These are phyloP conservation scores for Trachythela sp. DNA, from an alignment of 64 coral and sea anemone species.

Conservation along the genomic window DNA sequence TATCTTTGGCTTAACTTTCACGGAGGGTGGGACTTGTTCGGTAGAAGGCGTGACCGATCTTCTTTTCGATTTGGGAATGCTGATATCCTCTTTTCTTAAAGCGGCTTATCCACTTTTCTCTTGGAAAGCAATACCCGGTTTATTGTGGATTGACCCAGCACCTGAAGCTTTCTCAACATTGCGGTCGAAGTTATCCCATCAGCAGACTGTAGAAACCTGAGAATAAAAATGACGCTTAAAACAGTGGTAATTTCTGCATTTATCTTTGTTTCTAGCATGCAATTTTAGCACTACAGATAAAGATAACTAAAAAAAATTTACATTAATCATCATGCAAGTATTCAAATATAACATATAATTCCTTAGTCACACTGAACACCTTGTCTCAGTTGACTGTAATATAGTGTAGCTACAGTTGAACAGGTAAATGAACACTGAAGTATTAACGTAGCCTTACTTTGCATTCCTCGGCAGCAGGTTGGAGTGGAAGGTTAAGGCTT, in stretches of 20 bases:
- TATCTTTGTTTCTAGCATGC: neutral
- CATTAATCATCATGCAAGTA: too few relatives aligned
- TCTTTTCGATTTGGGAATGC: slow-evolving; percentile 24
- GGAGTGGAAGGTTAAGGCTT: too few relatives aligned
- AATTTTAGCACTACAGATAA: neutral
- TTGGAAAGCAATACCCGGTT: neutral
- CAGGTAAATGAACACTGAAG: too few relatives aligned
- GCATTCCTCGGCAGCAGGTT: too few relatives aligned
- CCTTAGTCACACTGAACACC: too few relatives aligned
- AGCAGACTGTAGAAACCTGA: neutral
- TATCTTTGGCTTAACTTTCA: neutral
- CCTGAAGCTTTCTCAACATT: neutral
- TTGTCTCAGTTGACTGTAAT: too few relatives aligned
- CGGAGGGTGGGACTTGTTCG: neutral
- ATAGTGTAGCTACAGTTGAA: too few relatives aligned
- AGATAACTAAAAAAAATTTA: too few relatives aligned
- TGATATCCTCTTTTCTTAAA: neutral
- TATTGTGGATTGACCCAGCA: neutral
- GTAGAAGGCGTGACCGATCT: neutral
- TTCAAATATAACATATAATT: too few relatives aligned
- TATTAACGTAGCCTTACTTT: too few relatives aligned
- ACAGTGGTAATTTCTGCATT: neutral
- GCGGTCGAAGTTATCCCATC: neutral
- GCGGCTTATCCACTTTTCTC: neutral
- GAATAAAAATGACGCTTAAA: too few relatives aligned